Base-by-base conservation (phyloP, 2,797 vertebrate species). In the Chelidonichthys spinosus region DNA sequence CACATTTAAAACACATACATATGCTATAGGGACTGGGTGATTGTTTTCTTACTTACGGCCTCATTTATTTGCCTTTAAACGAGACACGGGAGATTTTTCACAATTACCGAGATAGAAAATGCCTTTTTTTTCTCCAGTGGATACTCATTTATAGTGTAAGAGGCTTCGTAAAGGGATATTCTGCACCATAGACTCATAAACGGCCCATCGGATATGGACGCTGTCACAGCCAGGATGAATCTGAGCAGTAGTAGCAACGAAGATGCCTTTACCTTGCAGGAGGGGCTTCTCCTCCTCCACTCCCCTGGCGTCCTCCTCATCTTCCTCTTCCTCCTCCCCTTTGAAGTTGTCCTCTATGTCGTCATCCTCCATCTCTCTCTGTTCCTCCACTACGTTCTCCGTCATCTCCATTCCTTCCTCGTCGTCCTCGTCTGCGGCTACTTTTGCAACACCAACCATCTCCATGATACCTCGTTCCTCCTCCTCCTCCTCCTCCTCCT, bases 331-430 rank as follows among this genome's bases (percentile, higher is more conserved):
- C 79, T 84, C 89, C 8, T 91, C 90, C 11, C 87, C 87, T 81
- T 87, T 88, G 53, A 92, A 69, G 50, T 83, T 76, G 37, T 81
- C 80, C 37, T 87, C 91, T 17, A 72, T 69, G 53, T 73, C 82
- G 11, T 93, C 90, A 10, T 86, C 86, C 0, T 96, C 94, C 35
- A 94, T 91, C 18, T 95, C 95, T 72, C 93, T 93, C 69, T 94
- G 94, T 36, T 96, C 95, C 40, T 96, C 94, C n/a, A 91, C 94
- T 37, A 95, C 90, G 91, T 94, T 74, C 84, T 91, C 93, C 92
- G 95, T 70, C 75, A 95, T 89, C 90, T 96, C 95, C 96, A 87
- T 83, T 50, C 74, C 92, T 89, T 95, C 94, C 25, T 97, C 95
- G 44, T 83, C 69, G 0, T 70, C 86, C 17, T 70, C 63, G 0